phyloP scores from a whole-genome alignment of 2,888 invertebrate species.

The Spodoptera exigua region DNA sequence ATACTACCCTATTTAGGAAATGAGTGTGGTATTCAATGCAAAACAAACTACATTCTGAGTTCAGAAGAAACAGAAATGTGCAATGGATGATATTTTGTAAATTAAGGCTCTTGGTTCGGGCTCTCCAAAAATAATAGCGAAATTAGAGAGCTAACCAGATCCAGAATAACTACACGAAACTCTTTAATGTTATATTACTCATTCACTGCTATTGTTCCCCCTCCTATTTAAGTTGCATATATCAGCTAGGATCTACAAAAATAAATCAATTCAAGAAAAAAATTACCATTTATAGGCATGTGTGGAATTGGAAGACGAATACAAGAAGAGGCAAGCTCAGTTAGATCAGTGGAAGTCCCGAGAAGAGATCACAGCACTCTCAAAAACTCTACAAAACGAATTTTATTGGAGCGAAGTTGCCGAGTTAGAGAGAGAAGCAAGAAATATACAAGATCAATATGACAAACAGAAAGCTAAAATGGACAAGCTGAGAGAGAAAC shows the following conservation, averaged over 20 bases:
- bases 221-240: no score
- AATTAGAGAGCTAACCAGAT: no score
- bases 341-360: conserved; percentile 88
- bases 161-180: no score
- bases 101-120: no score
- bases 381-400: conserved; percentile 87
- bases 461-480: conserved; percentile 82
- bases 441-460: conserved; percentile 78
- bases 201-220: no score
- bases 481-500: conserved; percentile 74
- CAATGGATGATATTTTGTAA: no score
- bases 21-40: no score
- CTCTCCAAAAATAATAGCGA: no score
- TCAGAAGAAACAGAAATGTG: no score
- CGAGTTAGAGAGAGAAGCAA: conserved; percentile 73
- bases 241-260: not conserved
- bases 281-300: conserved; percentile 72
- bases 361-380: conserved; percentile 84
- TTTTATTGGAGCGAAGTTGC: conserved; percentile 87
- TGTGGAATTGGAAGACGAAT: conserved; percentile 80
- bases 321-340: conserved; percentile 87
- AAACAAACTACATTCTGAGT: no score
- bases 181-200: no score
- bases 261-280: not conserved
- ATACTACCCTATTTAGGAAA: no score